Evolutionary conservation across 2,888 invertebrate genomes (phyloP).

Genomic region (Lepetodrilus schrolli): DNA sequence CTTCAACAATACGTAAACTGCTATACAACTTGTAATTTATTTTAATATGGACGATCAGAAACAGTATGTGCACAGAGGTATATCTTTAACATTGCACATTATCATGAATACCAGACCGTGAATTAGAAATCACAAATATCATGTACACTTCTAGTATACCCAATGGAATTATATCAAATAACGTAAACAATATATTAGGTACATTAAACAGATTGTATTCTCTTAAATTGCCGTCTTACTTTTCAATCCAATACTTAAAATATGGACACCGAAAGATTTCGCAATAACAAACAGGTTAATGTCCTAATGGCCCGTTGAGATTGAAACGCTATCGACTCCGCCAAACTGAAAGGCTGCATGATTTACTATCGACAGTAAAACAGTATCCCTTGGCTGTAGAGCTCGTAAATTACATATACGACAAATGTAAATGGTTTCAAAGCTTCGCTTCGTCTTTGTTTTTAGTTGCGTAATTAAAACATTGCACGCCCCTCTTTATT

Average conservation of each 20-base stretch:
- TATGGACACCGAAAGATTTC: not conserved
- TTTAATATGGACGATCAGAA: too few relatives aligned
- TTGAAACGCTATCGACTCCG: slow-evolving; percentile 3
- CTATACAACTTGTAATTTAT: too few relatives aligned
- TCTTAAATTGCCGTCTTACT: slow-evolving; percentile 9
- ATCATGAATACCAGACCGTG: too few relatives aligned
- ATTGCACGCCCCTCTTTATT: not conserved
- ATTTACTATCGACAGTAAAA: slow-evolving; percentile 9
- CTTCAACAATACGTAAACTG: not conserved
- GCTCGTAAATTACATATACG: slow-evolving; percentile 25
- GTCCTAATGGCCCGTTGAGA: not conserved
- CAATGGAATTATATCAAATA: too few relatives aligned
- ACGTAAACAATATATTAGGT: too few relatives aligned
- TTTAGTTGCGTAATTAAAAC: slow-evolving; percentile 17
- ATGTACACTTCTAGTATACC: too few relatives aligned
- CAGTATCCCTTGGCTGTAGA: slow-evolving; percentile 9
- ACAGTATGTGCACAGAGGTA: too few relatives aligned
- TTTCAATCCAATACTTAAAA: not conserved
- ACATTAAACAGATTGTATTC: too few relatives aligned
- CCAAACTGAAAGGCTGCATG: slow-evolving; percentile 1
- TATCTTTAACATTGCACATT: too few relatives aligned
- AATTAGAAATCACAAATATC: too few relatives aligned
- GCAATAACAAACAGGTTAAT: slow-evolving; percentile 5
- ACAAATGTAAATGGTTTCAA: not conserved
- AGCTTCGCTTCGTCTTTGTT: not conserved